Conservation (phyloP, 2,797 vertebrate species). For the Sebastes trivittatus region DNA sequence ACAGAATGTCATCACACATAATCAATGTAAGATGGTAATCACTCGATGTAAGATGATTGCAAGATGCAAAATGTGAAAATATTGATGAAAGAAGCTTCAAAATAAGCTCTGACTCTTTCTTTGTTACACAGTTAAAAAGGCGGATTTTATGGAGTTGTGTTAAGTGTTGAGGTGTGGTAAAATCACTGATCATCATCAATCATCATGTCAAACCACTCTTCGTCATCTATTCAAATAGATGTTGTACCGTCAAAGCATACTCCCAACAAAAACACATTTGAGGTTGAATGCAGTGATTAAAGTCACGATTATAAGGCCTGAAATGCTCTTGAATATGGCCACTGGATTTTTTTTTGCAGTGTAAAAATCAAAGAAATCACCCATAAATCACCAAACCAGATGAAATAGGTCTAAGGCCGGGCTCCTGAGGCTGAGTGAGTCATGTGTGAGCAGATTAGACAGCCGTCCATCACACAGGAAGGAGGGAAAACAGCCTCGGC, state of each 20-base stretch:
- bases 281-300: neutral
- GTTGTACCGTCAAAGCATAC: no score
- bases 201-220: accelerated
- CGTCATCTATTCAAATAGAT: no score
- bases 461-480: conserved; percentile 37
- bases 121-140: neutral
- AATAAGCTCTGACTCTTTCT: neutral
- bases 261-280: neutral
- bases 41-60: neutral
- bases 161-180: no score
- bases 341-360: neutral
- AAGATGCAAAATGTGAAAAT: neutral
- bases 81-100: neutral
- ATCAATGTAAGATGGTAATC: no score
- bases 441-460: conserved; percentile 44
- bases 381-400: neutral
- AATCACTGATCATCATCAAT: no score
- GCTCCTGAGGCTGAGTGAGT: conserved; percentile 42
- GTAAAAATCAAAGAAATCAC: neutral
- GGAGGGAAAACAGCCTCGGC: conserved; percentile 15
- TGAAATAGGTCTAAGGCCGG: neutral
- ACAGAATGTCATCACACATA: neutral
- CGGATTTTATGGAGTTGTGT: no score
- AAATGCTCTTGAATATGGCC: neutral
- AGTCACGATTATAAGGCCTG: neutral